Percentiles rank a stretch among this genome's conserved stretches.
Conservation (phyloP, 2,888 invertebrate genomes). For the Homarus gammarus region DNA sequence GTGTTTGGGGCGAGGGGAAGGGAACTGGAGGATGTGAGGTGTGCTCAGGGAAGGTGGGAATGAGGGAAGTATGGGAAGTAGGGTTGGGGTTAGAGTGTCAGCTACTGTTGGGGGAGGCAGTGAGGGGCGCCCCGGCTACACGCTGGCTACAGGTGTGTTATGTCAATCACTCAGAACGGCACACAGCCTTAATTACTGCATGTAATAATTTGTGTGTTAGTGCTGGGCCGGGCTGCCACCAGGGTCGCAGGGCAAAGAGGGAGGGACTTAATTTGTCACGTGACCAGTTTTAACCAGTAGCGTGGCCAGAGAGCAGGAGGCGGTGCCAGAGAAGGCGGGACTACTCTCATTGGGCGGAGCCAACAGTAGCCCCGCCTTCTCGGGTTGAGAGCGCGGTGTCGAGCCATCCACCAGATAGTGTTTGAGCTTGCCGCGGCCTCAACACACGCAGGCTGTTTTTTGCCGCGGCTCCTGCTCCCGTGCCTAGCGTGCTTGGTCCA, state of each 20-base stretch:
- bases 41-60: constrained; percentile 13
- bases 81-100: constrained; percentile 14
- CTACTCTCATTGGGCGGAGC: constrained; percentile 37
- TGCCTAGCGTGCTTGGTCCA: constrained; percentile 53
- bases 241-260: constrained; percentile 50
- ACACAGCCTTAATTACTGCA: constrained; percentile 68
- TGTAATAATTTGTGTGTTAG: constrained; percentile 69
- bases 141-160: constrained; percentile 61
- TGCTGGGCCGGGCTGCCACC: constrained; percentile 50
- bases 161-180: constrained; percentile 64
- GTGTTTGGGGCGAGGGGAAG: constrained; percentile 21
- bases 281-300: constrained; percentile 47
- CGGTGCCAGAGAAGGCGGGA: constrained; percentile 58
- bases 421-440: constrained; percentile 68
- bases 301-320: constrained; percentile 46
- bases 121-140: constrained; percentile 8
- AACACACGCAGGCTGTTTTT: constrained; percentile 71
- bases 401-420: constrained; percentile 55
- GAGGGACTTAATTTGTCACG: constrained; percentile 38
- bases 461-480: constrained; percentile 62
- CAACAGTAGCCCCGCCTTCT: constrained; percentile 51
- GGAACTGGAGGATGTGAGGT: neutral
- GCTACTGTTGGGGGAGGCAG: neutral
- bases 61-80: constrained; percentile 26
- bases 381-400: constrained; percentile 50